Evolutionary conservation across 2,888 invertebrate genomes (phyloP), one percentile per base, ranked within the genome.

Genomic region (Balanococcus diminutus): DNA sequence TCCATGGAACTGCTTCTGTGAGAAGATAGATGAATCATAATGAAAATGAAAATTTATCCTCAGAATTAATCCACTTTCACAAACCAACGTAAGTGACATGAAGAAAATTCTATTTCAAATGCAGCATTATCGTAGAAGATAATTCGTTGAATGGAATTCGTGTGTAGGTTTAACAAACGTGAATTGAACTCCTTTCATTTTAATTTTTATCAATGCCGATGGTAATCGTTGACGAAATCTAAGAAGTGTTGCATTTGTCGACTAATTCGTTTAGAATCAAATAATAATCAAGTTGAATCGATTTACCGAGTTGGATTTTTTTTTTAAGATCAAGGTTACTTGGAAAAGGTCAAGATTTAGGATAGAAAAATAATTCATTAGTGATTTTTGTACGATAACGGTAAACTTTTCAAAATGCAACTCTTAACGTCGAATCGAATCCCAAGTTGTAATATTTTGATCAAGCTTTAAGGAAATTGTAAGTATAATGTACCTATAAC

Each of bases 181-280:
- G 75, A 79, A 79, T 79, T 79, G 19, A 79, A 79, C 75, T 79
- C 75, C 32, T 79, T 79, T 79, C 75, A 79, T 79, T 79, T 79
- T 36, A 79, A 79, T 79, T 79, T 79, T 79, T 28, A 36, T 79
- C 75, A 79, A 79, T 79, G 75, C 36, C 75, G 75, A 79, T 79
- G 75, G 25, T 79, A 79, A 79, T 79, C 75, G 75, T 79, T 79
- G 75, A 79, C 75, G 75, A 79, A 79, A 79, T 79, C 75, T 79
- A 79, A 4, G 19, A 79, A 79, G 36, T 79, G 75, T 67, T 67
- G 28, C 28, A 79, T 79, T 79, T 79, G 75, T 79, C 32, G 75
- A 79, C 32, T 79, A 79, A 79, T 79, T 79, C 28, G 28, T 79
- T 79, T 79, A 79, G 36, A 36, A 79, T 79, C 36, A 79, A 79